Base-by-base conservation (phyloP, 2,888 invertebrate species). In the Brachyopa scutellaris region DNA sequence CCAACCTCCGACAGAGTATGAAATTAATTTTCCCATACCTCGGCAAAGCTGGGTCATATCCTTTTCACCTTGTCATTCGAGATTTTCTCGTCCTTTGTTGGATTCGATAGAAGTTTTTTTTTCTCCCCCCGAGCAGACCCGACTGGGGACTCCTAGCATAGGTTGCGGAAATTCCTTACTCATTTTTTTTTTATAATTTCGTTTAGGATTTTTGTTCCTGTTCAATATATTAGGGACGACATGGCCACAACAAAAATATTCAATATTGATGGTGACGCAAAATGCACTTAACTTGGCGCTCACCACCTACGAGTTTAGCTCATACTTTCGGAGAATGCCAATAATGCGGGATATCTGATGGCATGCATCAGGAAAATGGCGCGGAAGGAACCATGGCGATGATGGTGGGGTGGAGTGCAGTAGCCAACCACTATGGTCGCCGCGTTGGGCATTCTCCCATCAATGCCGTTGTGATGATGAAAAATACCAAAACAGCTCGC, bases 51-150 rank as follows among this genome's bases (percentile, higher is more conserved):
- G 4, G 6, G 26, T 5, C 26, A 82, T 72, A 77, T 82, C 82
- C 82, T 72, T 82, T 82, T 82, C 66, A 77, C 82, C 64, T 77
- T 82, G 77, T 77, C 82, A 82, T 77, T 82, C 38, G 77, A 77
- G 82, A 82, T 77, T 82, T 77, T 55, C 66, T 31, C 66, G 70
- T 70, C 64, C 77, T 77, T 69, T 53, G 45, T 59, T 64, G 19
- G 59, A 55, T 67, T 47, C 33, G 55, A 61, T 57, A 26, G 38
- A 70, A 40, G 42, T 42, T 77, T 77, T 61, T 70, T 61, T 21
- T 7, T n/a, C 11, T 2, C 29, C 29, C 29, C 26, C 40, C 19
- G 4, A 26, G 19, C 31, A n/a, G n/a, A n/a, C n/a, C n/a, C n/a
- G n/a, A n/a, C n/a, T n/a, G n/a, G n/a, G n/a, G n/a, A n/a, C n/a